Evolutionary conservation across 1,140 invertebrate species (phyloP), one percentile per base, ranked within the genome.

Genomic region (Drosophila pseudoobscura): DNA sequence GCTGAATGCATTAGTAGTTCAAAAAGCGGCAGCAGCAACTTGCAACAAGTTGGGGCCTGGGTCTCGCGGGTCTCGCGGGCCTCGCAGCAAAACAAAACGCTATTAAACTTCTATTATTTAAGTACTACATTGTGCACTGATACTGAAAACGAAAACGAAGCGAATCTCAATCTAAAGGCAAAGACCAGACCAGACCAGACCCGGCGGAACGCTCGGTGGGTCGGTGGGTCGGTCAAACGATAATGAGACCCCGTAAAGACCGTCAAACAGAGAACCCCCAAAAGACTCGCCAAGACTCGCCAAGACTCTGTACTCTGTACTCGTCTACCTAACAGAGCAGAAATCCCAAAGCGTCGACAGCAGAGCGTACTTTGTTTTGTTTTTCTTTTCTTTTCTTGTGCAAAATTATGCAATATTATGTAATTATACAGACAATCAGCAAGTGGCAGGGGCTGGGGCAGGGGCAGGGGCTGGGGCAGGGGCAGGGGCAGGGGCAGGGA

Each of bases 1-100:
- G 83, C 80, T 90, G 88, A 90, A 84, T 89, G 89, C 89, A 85
- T 90, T 90, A 90, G 89, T 90, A 90, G 89, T 85, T 89, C 89
- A 90, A 62, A 80, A n/a, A n/a, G 55, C 29, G 8, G 29, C 29
- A 68, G 35, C 53, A 68, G 57, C 49, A 59, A 57, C 47, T 60
- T 56, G 47, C 43, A 50, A 80, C 80, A 73, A 85, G 80, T 80
- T 78, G 73, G 9, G 9, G 31, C 9, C 29, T 35, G 8, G 31
- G 9, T n/a, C 2, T 35, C 5, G 24, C 24, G 24, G 24, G 24
- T 11, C 31, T 9, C 61, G 75, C 60, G 68, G 80, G 62, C 80
- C 65, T n/a, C n/a, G 65, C 73, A 50, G 59, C 35, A 64, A 70
- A 70, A 88, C 83, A 88, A 88, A 88, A 88, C 78, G 83, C 87